Evolutionary conservation across 2,888 invertebrate species (phyloP), one percentile per base, ranked within the genome.

Genomic region (Taphrorychus bicolor): DNA sequence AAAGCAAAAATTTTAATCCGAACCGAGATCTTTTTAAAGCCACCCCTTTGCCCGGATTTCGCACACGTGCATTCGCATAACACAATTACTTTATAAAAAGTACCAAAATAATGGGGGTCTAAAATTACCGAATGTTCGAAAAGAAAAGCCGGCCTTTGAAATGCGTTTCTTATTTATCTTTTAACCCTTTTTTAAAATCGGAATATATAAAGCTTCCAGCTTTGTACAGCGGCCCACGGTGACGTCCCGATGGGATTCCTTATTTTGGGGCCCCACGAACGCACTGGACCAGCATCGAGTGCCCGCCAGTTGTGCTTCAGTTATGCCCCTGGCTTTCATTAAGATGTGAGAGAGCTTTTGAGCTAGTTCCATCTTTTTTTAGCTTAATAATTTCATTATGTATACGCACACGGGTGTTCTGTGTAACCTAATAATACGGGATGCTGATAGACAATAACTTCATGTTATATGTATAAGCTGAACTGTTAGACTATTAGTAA

Each of bases 31-130:
- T 62, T 5, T 57, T 67, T 67, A 61, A 62, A 49, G 48, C 49
- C 23, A 52, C 49, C 66, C 61, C 66, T 40, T 61, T 67, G 59
- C 49, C 49, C 32, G 14, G 32, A 57, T 45, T 68, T 57, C 49
- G 59, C 63, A 69, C 69, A 69, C 64, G 69, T 69, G 69, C 56
- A 56, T 60, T 65, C 48, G 14, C 60, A 22, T 66, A 65, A 69
- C 59, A 69, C 65, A 69, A 69, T 69, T 64, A 59, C 56, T 22
- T 51, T 24, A 23, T 73, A 76, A 74, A 73, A 77, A 76, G 72
- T 73, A 73, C 76, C 77, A 77, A 79, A 79, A 79, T 79, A 79
- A 79, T 77, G 72, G 77, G 45, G 78, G 78, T 79, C 76, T 79
- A 78, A 77, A 77, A 78, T 78, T 78, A 78, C 78, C 70, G 69